Conservation (phyloP, 1,140 invertebrate species). For the Trissolcus basalis region DNA sequence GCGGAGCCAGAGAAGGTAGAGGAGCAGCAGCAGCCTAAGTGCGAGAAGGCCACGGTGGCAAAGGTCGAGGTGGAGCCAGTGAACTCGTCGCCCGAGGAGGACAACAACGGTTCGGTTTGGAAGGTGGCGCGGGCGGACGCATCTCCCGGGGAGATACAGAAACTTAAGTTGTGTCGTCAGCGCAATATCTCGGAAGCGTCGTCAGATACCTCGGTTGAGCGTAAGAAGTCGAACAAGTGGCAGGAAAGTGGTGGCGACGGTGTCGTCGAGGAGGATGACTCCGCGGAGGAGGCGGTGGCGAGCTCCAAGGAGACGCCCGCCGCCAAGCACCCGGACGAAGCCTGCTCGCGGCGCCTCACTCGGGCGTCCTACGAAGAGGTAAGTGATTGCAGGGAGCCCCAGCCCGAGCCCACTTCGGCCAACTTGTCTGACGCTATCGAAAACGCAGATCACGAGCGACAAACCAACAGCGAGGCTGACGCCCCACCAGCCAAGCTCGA, state of each 20-base stretch:
- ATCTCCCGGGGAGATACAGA: slow-evolving; percentile 76
- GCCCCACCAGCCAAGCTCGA: slow-evolving; percentile 6
- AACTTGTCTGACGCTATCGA: slow-evolving; percentile 76
- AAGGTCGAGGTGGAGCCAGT: slow-evolving; percentile 56
- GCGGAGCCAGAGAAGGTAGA: slow-evolving; percentile 36
- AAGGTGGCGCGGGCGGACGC: slow-evolving; percentile 77
- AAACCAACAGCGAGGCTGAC: slow-evolving; percentile 63
- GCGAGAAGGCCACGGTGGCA: slow-evolving; percentile 24
- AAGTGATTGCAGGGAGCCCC: slow-evolving; percentile 76
- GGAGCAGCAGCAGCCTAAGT: slow-evolving; percentile 29
- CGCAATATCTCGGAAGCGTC: slow-evolving; percentile 72
- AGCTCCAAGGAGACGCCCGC: slow-evolving; percentile 50
- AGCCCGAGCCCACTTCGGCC: slow-evolving; percentile 73
- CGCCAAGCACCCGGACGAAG: slow-evolving; percentile 31
- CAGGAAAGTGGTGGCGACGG: slow-evolving; percentile 70
- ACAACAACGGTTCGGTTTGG: slow-evolving; percentile 72
- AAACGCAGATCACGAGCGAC: slow-evolving; percentile 71
- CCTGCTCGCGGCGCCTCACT: slow-evolving; percentile 69
- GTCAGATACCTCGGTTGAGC: slow-evolving; percentile 68
- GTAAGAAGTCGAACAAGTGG: slow-evolving; percentile 73
- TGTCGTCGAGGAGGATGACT: slow-evolving; percentile 72
- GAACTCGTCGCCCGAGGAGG: slow-evolving; percentile 56
- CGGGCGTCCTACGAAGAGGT: slow-evolving; percentile 74
- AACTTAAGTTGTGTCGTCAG: slow-evolving; percentile 76
- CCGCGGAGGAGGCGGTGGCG: slow-evolving; percentile 68